Evolutionary conservation across 2,888 invertebrate genomes (phyloP), one percentile per base, ranked within the genome.

Genomic region (Drosophila mimica): DNA sequence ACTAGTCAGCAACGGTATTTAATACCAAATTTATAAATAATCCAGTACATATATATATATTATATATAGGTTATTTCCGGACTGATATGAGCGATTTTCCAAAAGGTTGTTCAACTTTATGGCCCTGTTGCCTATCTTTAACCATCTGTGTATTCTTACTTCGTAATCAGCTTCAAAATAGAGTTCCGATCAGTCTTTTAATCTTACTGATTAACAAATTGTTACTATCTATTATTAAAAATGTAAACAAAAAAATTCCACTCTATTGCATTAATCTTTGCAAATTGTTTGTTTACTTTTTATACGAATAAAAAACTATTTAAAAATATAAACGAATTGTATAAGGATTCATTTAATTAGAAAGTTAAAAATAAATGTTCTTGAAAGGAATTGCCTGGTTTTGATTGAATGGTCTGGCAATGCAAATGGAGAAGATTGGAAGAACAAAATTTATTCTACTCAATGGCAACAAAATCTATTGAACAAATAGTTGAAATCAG

Each of bases 61-160:
- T 25, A 43, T 33, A 58, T 17, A n/a, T 11, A 33, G 15, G 0
- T 34, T 7, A 30, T 38, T 60, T 38, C 3, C 13, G 13, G 11
- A n/a, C 11, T 36, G 34, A 25, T 28, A 3, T 56, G 2, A 13
- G 36, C 38, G 38, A 17, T 54, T 36, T 34, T 28, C 7, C 17
- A 53, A 33, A 33, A 59, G 8, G 40, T 36, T 43, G 34, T 68
- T 67, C 25, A 68, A 68, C 66, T 25, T 46, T 15, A 25, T 46
- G 25, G 15, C 46, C 46, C 25, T 43, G 15, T 62, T 43, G 8
- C 15, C 40, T 1, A 36, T 54, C 17, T 53, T 25, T 36, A 46
- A 1, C 15, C 13, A 25, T 25, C 15, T 46, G 25, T 25, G 8
- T 4, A 1, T 20, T 15, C 7, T 20, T 20, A 4, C 13, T 20